These are phyloP conservation scores for Emys orbicularis DNA, from an alignment of 2,797 vertebrate species.

Conservation along the genomic window DNA sequence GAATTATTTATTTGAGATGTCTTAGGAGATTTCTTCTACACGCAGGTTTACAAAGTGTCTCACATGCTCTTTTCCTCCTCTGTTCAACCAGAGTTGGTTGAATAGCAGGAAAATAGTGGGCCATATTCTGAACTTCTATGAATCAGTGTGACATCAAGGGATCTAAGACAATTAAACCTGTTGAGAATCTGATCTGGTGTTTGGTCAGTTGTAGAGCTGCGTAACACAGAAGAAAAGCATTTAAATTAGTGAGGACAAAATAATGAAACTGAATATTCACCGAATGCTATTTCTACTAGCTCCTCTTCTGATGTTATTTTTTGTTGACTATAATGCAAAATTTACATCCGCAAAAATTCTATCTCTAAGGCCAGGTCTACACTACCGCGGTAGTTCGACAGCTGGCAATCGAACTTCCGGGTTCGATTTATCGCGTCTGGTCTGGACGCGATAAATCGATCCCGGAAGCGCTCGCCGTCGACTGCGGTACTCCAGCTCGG, in stretches of 20 bases:
- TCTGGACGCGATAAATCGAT: too few relatives aligned
- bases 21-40: not conserved
- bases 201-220: not conserved
- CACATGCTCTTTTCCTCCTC: fast-evolving
- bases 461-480: too few relatives aligned
- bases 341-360: slow-evolving; percentile 44
- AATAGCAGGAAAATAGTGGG: not conserved
- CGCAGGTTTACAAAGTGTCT: not conserved
- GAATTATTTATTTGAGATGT: not conserved
- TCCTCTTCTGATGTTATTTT: slow-evolving; percentile 42
- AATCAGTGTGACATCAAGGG: not conserved
- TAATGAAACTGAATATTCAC: slow-evolving; percentile 35
- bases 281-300: not conserved
- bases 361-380: too few relatives aligned
- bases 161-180: not conserved
- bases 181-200: not conserved
- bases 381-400: too few relatives aligned
- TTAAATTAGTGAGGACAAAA: slow-evolving; percentile 26
- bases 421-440: too few relatives aligned
- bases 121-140: not conserved
- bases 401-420: too few relatives aligned
- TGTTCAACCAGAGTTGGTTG: not conserved
- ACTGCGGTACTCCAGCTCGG: too few relatives aligned
- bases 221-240: slow-evolving; percentile 9
- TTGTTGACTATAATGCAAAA: slow-evolving; percentile 47